Evolutionary conservation across 2,113 vertebrate genomes (phyloP).

Genomic region (crab-eating macaque (Macaca fascicularis)): DNA sequence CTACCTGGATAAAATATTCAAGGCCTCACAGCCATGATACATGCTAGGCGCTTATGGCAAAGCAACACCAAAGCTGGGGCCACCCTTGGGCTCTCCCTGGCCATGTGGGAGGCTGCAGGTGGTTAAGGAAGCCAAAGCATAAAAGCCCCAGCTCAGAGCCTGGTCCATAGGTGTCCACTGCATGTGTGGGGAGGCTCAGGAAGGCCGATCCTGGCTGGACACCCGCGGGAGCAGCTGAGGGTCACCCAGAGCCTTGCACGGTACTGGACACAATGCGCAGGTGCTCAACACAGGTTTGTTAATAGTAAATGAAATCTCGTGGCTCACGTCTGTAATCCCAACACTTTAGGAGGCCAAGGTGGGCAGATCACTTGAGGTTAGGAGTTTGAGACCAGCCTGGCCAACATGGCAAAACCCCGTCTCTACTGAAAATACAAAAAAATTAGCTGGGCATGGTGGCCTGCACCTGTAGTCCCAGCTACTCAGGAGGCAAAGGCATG

Average conservation of each 20-base stretch:
- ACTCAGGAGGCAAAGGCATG: background rate
- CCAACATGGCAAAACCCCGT: background rate
- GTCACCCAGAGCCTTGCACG: background rate
- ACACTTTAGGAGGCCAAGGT: background rate
- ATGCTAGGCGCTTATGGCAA: background rate
- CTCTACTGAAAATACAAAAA: background rate
- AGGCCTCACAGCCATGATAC: background rate
- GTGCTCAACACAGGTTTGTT: rapidly evolving
- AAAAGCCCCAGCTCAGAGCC: background rate
- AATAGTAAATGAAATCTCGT: background rate
- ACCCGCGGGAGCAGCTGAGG: background rate
- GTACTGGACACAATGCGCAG: background rate
- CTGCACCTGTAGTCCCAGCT: background rate
- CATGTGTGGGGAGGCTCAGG: background rate
- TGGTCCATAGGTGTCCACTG: background rate
- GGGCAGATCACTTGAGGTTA: background rate
- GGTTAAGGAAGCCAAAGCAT: background rate
- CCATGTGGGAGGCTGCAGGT: background rate
- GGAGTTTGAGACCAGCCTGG: background rate
- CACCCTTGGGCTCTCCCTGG: background rate
- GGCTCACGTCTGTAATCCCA: background rate
- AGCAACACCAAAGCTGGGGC: background rate
- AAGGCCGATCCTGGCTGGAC: background rate
- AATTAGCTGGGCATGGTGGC: background rate
- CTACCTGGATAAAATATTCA: background rate